Base-by-base conservation (phyloP, 2,888 invertebrate species). In the Metellina segmentata region DNA sequence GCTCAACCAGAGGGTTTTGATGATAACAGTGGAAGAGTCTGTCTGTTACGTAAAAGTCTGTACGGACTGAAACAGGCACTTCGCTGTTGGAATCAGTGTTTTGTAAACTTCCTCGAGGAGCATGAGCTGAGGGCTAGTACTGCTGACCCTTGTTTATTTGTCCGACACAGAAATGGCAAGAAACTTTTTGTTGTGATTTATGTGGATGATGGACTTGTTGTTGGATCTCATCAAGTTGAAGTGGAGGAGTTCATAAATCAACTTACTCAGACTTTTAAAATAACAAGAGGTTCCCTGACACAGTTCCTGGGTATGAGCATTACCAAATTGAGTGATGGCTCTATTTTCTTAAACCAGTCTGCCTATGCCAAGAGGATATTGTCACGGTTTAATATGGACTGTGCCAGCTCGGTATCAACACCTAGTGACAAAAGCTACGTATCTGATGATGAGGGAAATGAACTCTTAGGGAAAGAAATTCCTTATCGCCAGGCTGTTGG, bases 1-100 rank as follows among this genome's bases (percentile, higher is more conserved):
- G 69, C 92, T 11, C 93, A 93, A 82, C 94, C 94, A 52, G 92
- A 88, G 13, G 93, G 93, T 11, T 93, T 88, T 51, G 70, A 82
- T 16, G 61, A 77, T 20, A 69, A 52, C 7, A 51, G 20, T 49
- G 81, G 79, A 6, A 7, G 61, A 16, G 93, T 94, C 0, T 93
- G 93, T 78, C 88, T 79, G 82, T 75, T 94, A 1, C 34, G 83
- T 19, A 93, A 93, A 53, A 89, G 90, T 16, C 19, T 94, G 4
- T 94, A 94, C 83, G 93, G 94, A 2, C 88, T 94, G 0, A 94
- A 94, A 74, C 93, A 94, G 90, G 81, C 93, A 0, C 93, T 93
- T 6, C n/a, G 93, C 19, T 91, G 87, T 4, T 94, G 94, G 93
- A 92, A 93, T 49, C 34, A 93, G 16, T 87, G 72, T 11, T 88